phyloP scores from a whole-genome alignment of 2,888 invertebrate species.

The Entomobrya proxima region DNA sequence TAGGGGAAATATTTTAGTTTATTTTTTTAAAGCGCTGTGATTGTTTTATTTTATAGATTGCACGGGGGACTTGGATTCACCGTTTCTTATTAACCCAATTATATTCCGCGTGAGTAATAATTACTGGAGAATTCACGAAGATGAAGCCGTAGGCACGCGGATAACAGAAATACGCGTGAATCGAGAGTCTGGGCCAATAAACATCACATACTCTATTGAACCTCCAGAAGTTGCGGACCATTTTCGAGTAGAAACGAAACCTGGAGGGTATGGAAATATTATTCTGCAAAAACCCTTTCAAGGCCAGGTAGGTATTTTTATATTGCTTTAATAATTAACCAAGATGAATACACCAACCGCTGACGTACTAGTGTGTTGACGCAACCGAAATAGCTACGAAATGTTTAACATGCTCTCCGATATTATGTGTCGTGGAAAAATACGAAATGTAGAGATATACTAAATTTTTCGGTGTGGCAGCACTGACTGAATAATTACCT shows the following conservation, averaged over 20 bases:
- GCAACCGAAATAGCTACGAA: too few relatives aligned
- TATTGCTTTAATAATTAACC: too few relatives aligned
- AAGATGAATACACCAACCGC: not conserved
- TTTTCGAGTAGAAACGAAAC: constrained; percentile 47
- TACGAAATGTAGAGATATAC: too few relatives aligned
- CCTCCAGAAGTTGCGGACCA: constrained; percentile 45
- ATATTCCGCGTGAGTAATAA: constrained; percentile 43
- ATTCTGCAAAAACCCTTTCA: constrained; percentile 55
- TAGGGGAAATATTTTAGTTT: too few relatives aligned
- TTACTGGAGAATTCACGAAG: constrained; percentile 84
- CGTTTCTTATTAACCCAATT: constrained; percentile 43
- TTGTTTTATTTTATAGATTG: constrained; percentile 25
- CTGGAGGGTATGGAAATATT: constrained; percentile 40
- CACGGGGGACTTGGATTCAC: constrained; percentile 43
- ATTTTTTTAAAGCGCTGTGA: not conserved
- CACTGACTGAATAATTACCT: not conserved
- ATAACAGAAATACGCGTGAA: constrained; percentile 76
- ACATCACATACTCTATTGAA: constrained; percentile 38
- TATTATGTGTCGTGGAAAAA: too few relatives aligned
- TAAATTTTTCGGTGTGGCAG: not conserved
- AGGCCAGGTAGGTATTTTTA: constrained; percentile 36
- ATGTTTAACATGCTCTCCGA: too few relatives aligned
- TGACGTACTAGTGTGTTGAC: too few relatives aligned
- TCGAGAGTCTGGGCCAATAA: constrained; percentile 76
- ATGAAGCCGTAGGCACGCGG: constrained; percentile 85